Evolutionary conservation across 2,888 invertebrate genomes (phyloP), one percentile per base, ranked within the genome.

Genomic region (Eupithecia tripunctaria): DNA sequence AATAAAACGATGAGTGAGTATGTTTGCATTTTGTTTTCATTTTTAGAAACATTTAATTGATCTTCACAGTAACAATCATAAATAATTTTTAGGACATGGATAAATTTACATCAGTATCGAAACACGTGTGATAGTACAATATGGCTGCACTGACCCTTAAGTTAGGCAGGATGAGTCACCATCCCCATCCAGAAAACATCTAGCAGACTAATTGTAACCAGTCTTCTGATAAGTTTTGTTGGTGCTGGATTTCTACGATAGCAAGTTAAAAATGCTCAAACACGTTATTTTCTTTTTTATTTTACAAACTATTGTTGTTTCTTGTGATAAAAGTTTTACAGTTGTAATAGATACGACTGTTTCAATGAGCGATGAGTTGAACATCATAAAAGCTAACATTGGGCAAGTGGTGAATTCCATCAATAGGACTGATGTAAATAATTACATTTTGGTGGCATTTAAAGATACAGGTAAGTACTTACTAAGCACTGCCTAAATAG

Each of bases 301-400:
- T 41, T 38, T 64, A 25, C n/a, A 64, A 15, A 64, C 21, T 38
- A 41, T 38, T 25, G 64, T 36, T 21, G 6, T 64, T 25, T 38
- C 14, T 38, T 64, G 38, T 21, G 64, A 27, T 29, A 66, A 36
- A 43, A 66, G 66, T 43, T 47, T 66, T 1, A 29, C 66, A 29
- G 43, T 66, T 4, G 66, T 66, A 21, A 25, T 66, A 0, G 66
- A 66, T 29, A 66, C 66, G 25, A 66, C 66, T 10, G 29, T 18
- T 8, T 66, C 66, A 15, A 66, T 66, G 66, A 43, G n/a, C 27
- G 66, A 66, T 66, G 66, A 66, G 8, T 3, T 66, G 10, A 47
- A 66, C 8, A 25, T 47, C 2, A 29, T 66, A 8, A 66, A 66
- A 41, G 43, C 43, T 12, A 27, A 47, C n/a, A 66, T 66, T 43